A percentile compares a stretch with the other conserved stretches of the same genome.
Evolutionary conservation across 2,797 vertebrate species (phyloP).

Genomic region (Tympanoctomys barrerae): DNA sequence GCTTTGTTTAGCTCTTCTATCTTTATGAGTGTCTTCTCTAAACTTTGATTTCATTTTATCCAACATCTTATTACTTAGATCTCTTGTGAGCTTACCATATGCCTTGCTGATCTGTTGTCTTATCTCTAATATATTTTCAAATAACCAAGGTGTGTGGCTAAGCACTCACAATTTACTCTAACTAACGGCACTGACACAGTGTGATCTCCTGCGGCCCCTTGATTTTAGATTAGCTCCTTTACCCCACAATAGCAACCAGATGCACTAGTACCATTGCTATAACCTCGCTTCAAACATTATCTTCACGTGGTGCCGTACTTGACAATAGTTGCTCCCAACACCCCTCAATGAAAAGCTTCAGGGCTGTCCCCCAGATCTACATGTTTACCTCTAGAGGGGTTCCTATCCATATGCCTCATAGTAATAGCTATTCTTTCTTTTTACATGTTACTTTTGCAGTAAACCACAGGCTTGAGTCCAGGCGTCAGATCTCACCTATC

Average conservation of each 20-base stretch:
- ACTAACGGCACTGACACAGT: neutral
- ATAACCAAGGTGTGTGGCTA: neutral
- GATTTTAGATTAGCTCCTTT: neutral
- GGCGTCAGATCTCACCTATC: neutral
- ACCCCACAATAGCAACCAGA: neutral
- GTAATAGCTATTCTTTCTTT: neutral
- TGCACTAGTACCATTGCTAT: neutral
- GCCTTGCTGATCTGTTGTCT: neutral
- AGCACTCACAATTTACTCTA: neutral
- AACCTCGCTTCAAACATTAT: neutral
- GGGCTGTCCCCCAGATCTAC: neutral
- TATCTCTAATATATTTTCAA: neutral
- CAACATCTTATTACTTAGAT: neutral
- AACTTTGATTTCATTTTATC: neutral
- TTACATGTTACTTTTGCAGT: slow-evolving; percentile 34
- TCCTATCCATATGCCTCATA: neutral
- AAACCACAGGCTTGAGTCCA: slow-evolving; percentile 10
- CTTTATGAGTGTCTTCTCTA: neutral
- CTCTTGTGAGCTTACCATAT: neutral
- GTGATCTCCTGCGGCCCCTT: neutral
- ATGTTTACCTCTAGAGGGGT: neutral
- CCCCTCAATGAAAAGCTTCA: neutral
- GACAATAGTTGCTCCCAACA: neutral
- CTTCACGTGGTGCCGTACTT: neutral
- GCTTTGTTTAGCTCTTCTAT: neutral